phyloP scores from a whole-genome alignment of 1,140 invertebrate species.

The Sinella curviseta region DNA sequence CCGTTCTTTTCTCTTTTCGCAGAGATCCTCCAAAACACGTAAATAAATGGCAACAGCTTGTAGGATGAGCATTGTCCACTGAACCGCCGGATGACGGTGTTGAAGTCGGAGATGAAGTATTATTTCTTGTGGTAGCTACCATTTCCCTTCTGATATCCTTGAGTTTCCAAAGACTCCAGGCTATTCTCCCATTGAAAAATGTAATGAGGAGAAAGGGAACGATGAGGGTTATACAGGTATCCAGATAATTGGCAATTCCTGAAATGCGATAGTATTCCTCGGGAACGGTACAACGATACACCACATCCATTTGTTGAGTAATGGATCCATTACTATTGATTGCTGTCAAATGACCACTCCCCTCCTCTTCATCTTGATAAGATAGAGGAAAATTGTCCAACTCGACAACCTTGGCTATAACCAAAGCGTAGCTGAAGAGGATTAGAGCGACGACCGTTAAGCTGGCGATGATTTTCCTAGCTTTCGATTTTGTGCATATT shows the following conservation, averaged over 20 bases:
- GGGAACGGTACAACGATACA: conserved; percentile 23
- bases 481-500: conserved; percentile 75
- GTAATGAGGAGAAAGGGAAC: conserved; percentile 70
- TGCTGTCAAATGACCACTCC: background rate
- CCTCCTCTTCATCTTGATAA: background rate
- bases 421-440: conserved; percentile 64
- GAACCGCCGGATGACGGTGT: background rate
- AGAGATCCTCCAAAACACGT: no score
- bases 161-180: conserved; percentile 63
- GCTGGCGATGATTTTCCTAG: conserved; percentile 64
- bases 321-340: background rate
- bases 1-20: no score
- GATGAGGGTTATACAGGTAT: conserved; percentile 69
- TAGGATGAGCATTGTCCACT: no score
- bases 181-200: conserved; percentile 70
- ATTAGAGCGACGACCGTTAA: conserved; percentile 61
- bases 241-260: conserved; percentile 67
- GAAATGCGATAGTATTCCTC: conserved; percentile 57
- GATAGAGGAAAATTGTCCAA: background rate
- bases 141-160: conserved; percentile 49
- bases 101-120: background rate
- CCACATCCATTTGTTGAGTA: background rate
- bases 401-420: conserved; percentile 52
- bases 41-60: no score
- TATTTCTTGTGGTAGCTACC: conserved; percentile 30